Evolutionary conservation across 2,888 invertebrate species (phyloP).

Genomic region (Acrocyrtus sp.): DNA sequence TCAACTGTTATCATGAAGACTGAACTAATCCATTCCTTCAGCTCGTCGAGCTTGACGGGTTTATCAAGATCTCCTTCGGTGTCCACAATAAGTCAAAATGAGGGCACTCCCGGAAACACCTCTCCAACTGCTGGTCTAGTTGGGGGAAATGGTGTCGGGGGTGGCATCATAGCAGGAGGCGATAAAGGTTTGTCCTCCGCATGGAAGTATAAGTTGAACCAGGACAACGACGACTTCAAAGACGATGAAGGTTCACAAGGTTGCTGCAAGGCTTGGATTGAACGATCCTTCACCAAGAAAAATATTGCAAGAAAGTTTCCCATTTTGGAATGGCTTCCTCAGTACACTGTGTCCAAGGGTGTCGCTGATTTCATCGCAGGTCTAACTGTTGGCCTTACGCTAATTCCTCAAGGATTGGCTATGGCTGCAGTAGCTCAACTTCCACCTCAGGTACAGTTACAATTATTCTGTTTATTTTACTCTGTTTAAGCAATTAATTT

Average conservation of each 20-base stretch:
- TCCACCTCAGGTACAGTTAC: constrained; percentile 47
- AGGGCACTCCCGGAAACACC: constrained; percentile 6
- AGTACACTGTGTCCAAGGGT: constrained; percentile 45
- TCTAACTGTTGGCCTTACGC: constrained; percentile 56
- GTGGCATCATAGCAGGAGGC: neutral
- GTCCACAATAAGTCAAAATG: constrained; percentile 32
- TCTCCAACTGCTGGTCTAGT: constrained; percentile 39
- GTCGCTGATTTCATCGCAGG: constrained; percentile 59
- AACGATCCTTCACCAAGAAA: constrained; percentile 46
- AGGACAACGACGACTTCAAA: neutral
- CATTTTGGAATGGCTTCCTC: constrained; percentile 56
- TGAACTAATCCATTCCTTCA: constrained; percentile 61
- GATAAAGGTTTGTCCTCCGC: neutral
- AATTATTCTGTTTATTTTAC: neutral
- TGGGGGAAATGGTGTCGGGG: neutral
- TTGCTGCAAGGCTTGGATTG: constrained; percentile 23
- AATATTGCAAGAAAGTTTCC: constrained; percentile 52
- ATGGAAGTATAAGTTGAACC: constrained; percentile 21
- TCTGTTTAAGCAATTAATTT: neutral
- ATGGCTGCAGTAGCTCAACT: constrained; percentile 92
- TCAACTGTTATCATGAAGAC: constrained; percentile 59
- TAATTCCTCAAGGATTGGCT: constrained; percentile 73
- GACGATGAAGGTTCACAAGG: constrained; percentile 13
- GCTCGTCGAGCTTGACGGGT: constrained; percentile 53
- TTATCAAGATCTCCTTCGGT: constrained; percentile 59